Base-by-base conservation (phyloP, 2,113 vertebrate species). In the Uropsilus gracilis region DNA sequence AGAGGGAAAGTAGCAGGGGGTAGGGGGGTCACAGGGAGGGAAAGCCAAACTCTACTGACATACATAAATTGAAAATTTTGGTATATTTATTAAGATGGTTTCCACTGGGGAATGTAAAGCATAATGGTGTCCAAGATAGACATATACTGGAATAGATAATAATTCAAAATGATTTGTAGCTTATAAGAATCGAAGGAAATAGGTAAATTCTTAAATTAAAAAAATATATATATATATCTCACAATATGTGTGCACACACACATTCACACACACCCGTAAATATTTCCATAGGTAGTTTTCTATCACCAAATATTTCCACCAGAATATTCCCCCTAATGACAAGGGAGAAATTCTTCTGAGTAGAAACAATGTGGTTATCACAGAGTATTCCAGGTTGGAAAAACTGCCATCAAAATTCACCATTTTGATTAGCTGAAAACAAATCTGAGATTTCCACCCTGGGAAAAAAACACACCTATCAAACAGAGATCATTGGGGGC, bases 371-470 rank as follows among this genome's bases (percentile, higher is more conserved):
- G 10, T 34, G 13, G n/a, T 5, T 39, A 59, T 26, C 14, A 71
- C 2, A 48, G 84, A 93, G 14, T 78, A 50, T 30, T 44, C 20
- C 28, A 90, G 64, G 1, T 6, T 34, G 89, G 26, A 46, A 17
- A 34, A 4, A 72, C 8, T 16, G 71, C 68, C 14, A 66, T 26
- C 30, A 69, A 89, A 42, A 85, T 39, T 22, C 30, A 85, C 32
- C 22, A 84, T 37, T 72, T 88, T 20, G 59, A 53, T 50, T 16
- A 90, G 59, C n/a, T n/a, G n/a, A 8, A 63, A 44, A 88, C 87
- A 46, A 32, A 73, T 0, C 16, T 46, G 57, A 61, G 46, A 55
- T 73, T 80, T 85, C 44, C 20, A 44, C 0, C 3, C 12, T 16
- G 34, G 30, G 32, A 82, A 61, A 57, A 61, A 12, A 0, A 6